phyloP scores from a whole-genome alignment of 2,113 vertebrate species.

The Pelvicachromis taeniatus region DNA sequence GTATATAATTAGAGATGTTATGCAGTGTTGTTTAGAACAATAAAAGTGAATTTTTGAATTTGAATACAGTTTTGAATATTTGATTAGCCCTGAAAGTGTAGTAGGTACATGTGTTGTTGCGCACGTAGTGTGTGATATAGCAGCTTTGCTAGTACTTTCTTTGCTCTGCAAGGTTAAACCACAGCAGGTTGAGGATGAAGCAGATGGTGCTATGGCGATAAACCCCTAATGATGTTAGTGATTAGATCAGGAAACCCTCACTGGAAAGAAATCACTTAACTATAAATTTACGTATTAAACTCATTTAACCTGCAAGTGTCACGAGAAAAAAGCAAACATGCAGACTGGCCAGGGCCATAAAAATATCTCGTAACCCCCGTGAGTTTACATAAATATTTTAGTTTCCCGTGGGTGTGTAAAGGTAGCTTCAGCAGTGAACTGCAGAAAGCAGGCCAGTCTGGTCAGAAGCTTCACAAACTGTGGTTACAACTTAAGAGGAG shows the following conservation, averaged over 20 bases:
- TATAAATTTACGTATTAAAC: constrained; percentile 7
- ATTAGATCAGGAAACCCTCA: background rate
- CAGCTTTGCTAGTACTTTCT: background rate
- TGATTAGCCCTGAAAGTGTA: background rate
- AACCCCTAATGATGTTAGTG: background rate
- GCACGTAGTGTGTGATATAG: background rate
- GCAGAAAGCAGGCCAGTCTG: constrained; percentile 28
- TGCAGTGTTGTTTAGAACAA: background rate
- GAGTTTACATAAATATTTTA: constrained; percentile 37
- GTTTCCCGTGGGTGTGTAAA: constrained; percentile 5
- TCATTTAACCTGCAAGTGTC: background rate
- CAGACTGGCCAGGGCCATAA: background rate
- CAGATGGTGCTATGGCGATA: background rate
- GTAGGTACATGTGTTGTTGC: background rate
- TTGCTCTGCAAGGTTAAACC: background rate
- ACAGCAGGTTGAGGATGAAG: background rate
- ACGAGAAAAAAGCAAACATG: background rate
- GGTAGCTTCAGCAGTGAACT: background rate
- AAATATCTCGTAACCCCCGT: background rate
- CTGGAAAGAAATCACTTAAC: background rate
- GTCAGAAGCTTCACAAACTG: constrained; percentile 12
- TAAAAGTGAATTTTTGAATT: background rate
- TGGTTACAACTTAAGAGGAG: constrained; percentile 39
- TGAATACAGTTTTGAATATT: background rate
- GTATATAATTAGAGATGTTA: background rate